Evolutionary conservation across 2,888 invertebrate species (phyloP).

Genomic region (Ischnura elegans): DNA sequence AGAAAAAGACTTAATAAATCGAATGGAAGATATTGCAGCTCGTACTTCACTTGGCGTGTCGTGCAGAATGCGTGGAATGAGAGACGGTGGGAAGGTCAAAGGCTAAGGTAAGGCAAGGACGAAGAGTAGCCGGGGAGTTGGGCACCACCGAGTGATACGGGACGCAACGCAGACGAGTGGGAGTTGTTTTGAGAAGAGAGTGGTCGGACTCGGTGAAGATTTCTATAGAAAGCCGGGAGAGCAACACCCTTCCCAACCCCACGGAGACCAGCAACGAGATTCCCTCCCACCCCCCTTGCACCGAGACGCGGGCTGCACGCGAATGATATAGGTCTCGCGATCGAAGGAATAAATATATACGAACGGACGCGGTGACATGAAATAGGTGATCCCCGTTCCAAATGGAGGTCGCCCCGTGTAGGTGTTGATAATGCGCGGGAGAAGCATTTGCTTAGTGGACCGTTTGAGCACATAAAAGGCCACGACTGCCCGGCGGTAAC

Average conservation of each 20-base stretch:
- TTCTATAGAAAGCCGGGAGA: not conserved
- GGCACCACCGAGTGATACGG: not conserved
- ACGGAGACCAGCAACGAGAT: not conserved
- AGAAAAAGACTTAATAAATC: no score
- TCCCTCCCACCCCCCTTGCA: no score
- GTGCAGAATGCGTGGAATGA: not conserved
- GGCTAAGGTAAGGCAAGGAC: not conserved
- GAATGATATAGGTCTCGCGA: not conserved
- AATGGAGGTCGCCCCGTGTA: not conserved
- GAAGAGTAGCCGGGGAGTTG: not conserved
- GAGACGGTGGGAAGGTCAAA: not conserved
- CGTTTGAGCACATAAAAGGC: conserved; percentile 20
- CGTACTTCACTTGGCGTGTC: not conserved
- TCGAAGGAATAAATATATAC: conserved; percentile 18
- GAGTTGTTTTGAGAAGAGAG: not conserved
- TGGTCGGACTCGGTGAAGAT: not conserved
- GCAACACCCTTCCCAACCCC: not conserved
- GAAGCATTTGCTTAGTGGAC: conserved; percentile 12
- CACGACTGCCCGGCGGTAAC: not conserved
- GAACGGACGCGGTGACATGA: not conserved
- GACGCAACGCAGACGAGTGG: not conserved
- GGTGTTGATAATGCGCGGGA: conserved; percentile 3
- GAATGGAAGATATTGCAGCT: no score
- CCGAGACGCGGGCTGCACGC: not conserved
- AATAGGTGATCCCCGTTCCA: not conserved